These are phyloP conservation scores for Pygoscelis adeliae DNA, from an alignment of 2,113 vertebrate species.

Conservation along the genomic window DNA sequence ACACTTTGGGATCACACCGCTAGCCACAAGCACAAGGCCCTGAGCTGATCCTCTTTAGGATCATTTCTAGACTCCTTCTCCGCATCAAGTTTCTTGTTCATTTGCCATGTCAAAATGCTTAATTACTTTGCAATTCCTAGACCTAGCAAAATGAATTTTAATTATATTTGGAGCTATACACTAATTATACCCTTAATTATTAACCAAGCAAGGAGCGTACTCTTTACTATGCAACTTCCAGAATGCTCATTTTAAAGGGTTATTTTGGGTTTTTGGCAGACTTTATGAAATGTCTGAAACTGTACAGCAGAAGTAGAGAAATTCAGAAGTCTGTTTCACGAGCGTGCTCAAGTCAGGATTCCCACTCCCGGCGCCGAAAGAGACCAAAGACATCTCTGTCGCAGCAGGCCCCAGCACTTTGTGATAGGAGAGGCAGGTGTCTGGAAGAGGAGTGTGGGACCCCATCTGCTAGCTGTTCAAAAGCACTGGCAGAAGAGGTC, in stretches of 20 bases:
- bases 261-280: neutral
- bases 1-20: neutral
- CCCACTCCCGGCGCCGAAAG: neutral
- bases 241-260: neutral
- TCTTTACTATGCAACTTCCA: neutral
- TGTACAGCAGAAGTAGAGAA: neutral
- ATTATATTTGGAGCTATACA: constrained; percentile 59
- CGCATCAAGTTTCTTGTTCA: neutral
- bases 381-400: neutral
- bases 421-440: neutral
- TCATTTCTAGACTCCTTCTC: neutral
- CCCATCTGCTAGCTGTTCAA: neutral
- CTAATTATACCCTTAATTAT: constrained; percentile 69
- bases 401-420: neutral
- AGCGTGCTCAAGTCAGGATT: neutral
- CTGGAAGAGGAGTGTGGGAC: neutral
- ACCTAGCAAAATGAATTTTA: constrained; percentile 64
- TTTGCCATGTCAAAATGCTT: constrained; percentile 40
- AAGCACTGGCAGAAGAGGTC: neutral
- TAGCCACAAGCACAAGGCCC: neutral
- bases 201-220: constrained; percentile 6
- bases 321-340: neutral
- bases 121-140: constrained; percentile 56
- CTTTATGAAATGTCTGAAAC: neutral
- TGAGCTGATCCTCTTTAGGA: neutral